These are phyloP conservation scores for Tubulanus polymorphus DNA, from an alignment of 2,888 invertebrate species.

Conservation along the genomic window DNA sequence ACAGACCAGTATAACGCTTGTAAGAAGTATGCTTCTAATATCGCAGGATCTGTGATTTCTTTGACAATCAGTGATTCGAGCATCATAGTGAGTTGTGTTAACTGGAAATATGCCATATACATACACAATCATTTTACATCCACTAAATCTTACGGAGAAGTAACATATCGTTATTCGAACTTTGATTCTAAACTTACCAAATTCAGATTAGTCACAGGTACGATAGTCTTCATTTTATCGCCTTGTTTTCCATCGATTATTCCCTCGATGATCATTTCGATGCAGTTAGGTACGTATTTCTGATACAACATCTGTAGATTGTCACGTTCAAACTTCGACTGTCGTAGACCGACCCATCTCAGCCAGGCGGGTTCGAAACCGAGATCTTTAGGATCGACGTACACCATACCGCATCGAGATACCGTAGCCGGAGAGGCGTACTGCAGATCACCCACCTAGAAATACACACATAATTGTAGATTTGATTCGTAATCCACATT, in stretches of 20 bases:
- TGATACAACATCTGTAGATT: conserved; percentile 62
- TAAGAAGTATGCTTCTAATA: conserved; percentile 70
- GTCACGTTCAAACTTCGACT: conserved; percentile 37
- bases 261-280: conserved; percentile 71
- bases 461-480: no score
- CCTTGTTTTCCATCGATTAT: conserved; percentile 63
- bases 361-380: conserved; percentile 84
- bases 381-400: conserved; percentile 85
- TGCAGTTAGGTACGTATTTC: conserved; percentile 68
- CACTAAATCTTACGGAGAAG: no score
- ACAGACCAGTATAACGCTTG: conserved; percentile 79
- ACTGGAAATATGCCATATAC: no score
- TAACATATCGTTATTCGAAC: background rate
- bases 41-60: conserved; percentile 42
- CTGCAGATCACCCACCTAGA: conserved; percentile 75
- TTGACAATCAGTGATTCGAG: conserved; percentile 65
- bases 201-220: conserved; percentile 80
- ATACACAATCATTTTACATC: no score
- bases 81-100: conserved; percentile 76
- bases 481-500: no score
- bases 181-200: conserved; percentile 64
- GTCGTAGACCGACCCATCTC: conserved; percentile 63
- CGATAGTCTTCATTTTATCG: conserved; percentile 72
- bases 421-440: conserved; percentile 91
- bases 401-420: conserved; percentile 90